Evolutionary conservation across 2,888 invertebrate species (phyloP).

Genomic region (Agrypnus murinus): DNA sequence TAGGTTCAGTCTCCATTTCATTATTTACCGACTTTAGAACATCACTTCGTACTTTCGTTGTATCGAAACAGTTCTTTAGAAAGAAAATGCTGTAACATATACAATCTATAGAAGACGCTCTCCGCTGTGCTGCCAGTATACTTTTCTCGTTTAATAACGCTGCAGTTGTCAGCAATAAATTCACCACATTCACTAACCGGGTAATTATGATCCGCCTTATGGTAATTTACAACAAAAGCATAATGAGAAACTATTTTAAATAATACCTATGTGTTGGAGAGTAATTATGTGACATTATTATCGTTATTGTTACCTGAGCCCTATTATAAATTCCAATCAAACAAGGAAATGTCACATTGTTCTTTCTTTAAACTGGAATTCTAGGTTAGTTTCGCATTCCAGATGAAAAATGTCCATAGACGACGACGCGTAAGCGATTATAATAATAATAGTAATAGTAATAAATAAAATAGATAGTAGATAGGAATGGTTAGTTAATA

Average conservation of each 20-base stretch:
- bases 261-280: slow-evolving; percentile 5
- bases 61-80: too few species aligned
- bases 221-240: slow-evolving; percentile 13
- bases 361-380: slow-evolving; percentile 28
- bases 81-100: too few species aligned
- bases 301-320: too few species aligned
- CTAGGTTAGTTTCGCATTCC: slow-evolving; percentile 38
- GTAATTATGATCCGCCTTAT: not conserved
- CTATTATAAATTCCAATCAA: slow-evolving; percentile 29
- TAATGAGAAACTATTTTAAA: slow-evolving; percentile 11
- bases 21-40: too few species aligned
- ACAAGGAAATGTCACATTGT: slow-evolving; percentile 32
- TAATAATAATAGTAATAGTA: slow-evolving; percentile 14
- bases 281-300: slow-evolving; percentile 22
- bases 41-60: too few species aligned
- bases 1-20: too few species aligned
- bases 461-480: slow-evolving; percentile 35
- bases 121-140: too few species aligned
- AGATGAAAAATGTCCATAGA: slow-evolving; percentile 17
- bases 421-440: slow-evolving; percentile 10
- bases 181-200: too few species aligned
- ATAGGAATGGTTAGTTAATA: slow-evolving; percentile 36
- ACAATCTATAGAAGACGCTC: too few species aligned
- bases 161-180: not conserved
- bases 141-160: not conserved